Evolutionary conservation across 2,113 vertebrate species (phyloP).

Genomic region (Ceyx margarethae): DNA sequence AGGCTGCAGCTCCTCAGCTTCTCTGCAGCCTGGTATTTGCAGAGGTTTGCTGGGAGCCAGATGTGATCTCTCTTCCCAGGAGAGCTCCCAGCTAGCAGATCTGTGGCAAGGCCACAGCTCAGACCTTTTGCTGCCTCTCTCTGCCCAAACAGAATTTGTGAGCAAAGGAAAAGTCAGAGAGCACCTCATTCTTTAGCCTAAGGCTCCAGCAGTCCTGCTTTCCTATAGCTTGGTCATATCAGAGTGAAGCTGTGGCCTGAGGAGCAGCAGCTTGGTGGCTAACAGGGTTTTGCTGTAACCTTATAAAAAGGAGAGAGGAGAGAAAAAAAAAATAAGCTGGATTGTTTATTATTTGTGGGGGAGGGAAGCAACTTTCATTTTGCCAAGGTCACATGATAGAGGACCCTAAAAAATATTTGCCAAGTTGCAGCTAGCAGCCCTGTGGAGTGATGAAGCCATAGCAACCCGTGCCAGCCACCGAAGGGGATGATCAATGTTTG

Average conservation of each 20-base stretch:
- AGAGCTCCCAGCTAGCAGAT: conserved; percentile 4
- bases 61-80: conserved; percentile 26
- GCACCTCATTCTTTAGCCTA: neutral
- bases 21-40: conserved; percentile 28
- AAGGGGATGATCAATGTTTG: neutral
- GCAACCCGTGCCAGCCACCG: neutral
- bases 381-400: neutral
- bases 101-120: neutral
- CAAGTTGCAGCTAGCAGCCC: neutral
- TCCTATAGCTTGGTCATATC: neutral
- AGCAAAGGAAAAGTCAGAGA: neutral
- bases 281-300: neutral
- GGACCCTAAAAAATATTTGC: neutral
- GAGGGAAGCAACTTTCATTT: neutral
- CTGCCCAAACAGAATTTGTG: conserved; percentile 37
- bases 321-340: neutral
- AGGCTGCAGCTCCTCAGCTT: neutral
- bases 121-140: conserved; percentile 13
- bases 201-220: neutral
- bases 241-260: neutral
- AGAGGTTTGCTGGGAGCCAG: conserved; percentile 18
- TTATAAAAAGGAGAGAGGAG: neutral
- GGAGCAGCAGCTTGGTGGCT: neutral
- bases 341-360: neutral
- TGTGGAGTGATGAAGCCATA: neutral